phyloP scores from a whole-genome alignment of 2,888 invertebrate species.

The Nomada fucata region DNA sequence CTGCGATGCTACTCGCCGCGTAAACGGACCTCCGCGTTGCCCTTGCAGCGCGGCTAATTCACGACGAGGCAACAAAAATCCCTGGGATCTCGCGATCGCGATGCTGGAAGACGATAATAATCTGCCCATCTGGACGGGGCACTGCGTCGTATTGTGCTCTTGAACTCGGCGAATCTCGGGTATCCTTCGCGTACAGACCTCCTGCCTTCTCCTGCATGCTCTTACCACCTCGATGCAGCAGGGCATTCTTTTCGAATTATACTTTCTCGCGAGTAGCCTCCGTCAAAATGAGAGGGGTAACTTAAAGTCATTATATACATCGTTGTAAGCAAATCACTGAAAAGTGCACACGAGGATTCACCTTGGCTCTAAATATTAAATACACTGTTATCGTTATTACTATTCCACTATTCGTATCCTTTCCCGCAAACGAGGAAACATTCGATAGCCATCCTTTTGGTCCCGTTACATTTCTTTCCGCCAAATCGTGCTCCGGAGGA shows the following conservation, averaged over 20 bases:
- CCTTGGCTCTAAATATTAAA: too few species aligned
- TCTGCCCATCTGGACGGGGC: constrained; percentile 44
- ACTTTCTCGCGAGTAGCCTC: not conserved
- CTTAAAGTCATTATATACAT: not conserved
- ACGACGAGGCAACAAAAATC: constrained; percentile 53
- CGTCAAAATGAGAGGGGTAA: not conserved
- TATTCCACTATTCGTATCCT: too few species aligned
- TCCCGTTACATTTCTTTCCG: not conserved
- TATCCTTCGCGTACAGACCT: not conserved
- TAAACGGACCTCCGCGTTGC: constrained; percentile 26
- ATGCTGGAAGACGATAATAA: constrained; percentile 42
- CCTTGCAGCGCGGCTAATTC: constrained; percentile 39
- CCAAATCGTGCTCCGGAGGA: not conserved
- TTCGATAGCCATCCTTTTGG: too few species aligned
- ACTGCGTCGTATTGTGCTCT: constrained; percentile 29
- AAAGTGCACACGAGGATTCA: too few species aligned
- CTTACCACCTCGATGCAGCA: not conserved
- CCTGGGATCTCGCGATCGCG: constrained; percentile 21
- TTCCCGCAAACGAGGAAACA: not conserved
- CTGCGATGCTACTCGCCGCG: constrained; percentile 58
- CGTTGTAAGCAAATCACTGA: too few species aligned
- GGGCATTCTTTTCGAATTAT: not conserved
- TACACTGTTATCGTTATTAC: too few species aligned
- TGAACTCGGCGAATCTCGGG: constrained; percentile 19
- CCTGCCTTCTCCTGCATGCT: not conserved